Evolutionary conservation across 2,888 invertebrate genomes (phyloP), one percentile per base, ranked within the genome.

Genomic region (Harmothoe impar): DNA sequence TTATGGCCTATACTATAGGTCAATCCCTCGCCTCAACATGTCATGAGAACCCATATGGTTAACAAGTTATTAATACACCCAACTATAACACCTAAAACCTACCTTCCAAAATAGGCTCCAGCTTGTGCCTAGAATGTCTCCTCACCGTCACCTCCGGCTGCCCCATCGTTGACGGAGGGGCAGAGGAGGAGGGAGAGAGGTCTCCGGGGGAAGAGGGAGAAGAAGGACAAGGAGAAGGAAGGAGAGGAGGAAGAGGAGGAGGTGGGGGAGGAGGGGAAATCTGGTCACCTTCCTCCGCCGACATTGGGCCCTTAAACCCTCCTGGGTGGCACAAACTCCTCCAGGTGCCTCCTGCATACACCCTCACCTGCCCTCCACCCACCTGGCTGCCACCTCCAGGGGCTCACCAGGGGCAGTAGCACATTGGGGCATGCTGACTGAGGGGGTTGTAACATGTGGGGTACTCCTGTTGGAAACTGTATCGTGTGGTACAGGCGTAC

Each of bases 91-190:
- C 43, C 7, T 62, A 20, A 81, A 33, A 33, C 56, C 56, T 86
- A 86, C 86, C 86, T 86, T 86, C 86, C 54, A 86, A 54, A 20
- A 86, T 86, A 12, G 86, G 86, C 31, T 52, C 86, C 56, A 86
- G 31, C 23, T 86, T 86, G 86, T 86, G 86, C 54, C 86, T 52
- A 25, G 86, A 86, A 29, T 86, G 86, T 25, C 86, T 52, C 86
- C 86, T 86, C n/a, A 56, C 86, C 1, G 86, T 52, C 15, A 56
- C 86, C 54, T 52, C 86, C 29, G 52, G 86, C 29, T 86, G 86
- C 29, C 86, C 86, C 86, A 86, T 86, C 7, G 86, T 17, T 51
- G 54, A 54, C 33, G 84, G 12, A 35, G 84, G 33, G 54, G 54
- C 17, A 20, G 29, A n/a, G 33, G 86, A 86, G 84, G 43, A 17